Evolutionary conservation across 2,888 invertebrate species (phyloP).

Genomic region (Zeuzera pyrina): DNA sequence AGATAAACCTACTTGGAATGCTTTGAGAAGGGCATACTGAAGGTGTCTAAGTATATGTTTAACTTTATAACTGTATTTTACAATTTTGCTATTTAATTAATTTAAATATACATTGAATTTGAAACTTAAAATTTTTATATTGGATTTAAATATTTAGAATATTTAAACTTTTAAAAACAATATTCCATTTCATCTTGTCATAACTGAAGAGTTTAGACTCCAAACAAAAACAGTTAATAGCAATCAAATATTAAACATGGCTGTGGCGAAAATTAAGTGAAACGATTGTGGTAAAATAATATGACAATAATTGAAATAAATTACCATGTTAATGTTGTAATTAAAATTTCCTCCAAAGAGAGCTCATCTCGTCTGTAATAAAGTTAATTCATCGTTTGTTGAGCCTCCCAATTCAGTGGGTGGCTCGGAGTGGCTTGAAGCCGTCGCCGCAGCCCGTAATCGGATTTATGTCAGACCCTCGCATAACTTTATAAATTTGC

Average conservation of each 20-base stretch:
- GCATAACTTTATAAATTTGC: slow-evolving; percentile 43
- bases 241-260: no score
- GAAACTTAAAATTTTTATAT: no score
- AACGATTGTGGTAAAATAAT: slow-evolving; percentile 19
- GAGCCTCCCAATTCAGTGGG: slow-evolving; percentile 25
- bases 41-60: no score
- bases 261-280: slow-evolving; percentile 7
- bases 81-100: no score
- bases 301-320: slow-evolving; percentile 23
- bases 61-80: no score
- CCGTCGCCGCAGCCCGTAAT: slow-evolving; percentile 21
- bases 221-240: slow-evolving; percentile 24
- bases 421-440: slow-evolving; percentile 22
- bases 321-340: slow-evolving; percentile 29
- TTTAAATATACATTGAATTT: no score
- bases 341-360: slow-evolving; percentile 27
- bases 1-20: no score
- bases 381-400: slow-evolving; percentile 28
- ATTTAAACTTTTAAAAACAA: no score
- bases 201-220: no score
- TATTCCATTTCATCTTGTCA: no score
- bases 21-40: no score
- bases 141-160: no score
- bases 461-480: slow-evolving; percentile 34
- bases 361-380: slow-evolving; percentile 18